Conservation (phyloP, 2,113 vertebrate species). For the Rhagologus leucostigma region DNA sequence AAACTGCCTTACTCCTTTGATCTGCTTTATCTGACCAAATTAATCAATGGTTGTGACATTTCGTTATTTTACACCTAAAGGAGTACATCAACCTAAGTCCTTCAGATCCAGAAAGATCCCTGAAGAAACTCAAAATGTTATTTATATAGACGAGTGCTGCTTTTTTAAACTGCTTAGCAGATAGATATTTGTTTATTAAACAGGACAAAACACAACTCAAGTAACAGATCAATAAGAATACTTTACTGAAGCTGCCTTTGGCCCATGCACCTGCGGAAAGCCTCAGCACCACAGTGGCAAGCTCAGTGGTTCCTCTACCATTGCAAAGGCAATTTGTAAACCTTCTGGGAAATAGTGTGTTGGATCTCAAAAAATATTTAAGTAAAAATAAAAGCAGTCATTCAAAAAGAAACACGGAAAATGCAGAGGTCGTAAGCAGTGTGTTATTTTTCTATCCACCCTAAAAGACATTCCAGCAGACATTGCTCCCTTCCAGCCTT, state of each 20-base stretch:
- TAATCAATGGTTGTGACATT: not conserved
- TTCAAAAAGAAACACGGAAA: not conserved
- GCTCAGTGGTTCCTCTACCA: not conserved
- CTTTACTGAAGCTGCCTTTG: not conserved
- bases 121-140: not conserved
- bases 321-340: not conserved
- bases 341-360: not conserved
- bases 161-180: not conserved
- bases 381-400: not conserved
- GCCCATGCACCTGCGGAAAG: not conserved
- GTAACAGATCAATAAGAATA: not conserved
- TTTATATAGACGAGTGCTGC: not conserved
- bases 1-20: not conserved
- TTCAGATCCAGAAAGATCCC: not conserved
- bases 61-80: not conserved
- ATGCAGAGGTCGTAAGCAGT: not conserved
- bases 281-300: not conserved
- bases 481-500: not conserved
- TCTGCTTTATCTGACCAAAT: conserved; percentile 1
- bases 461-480: not conserved
- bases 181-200: not conserved
- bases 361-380: not conserved
- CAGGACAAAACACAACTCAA: not conserved
- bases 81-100: accelerated
- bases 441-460: not conserved